phyloP scores from a whole-genome alignment of 2,113 vertebrate genomes.

The Bombycilla garrulus region DNA sequence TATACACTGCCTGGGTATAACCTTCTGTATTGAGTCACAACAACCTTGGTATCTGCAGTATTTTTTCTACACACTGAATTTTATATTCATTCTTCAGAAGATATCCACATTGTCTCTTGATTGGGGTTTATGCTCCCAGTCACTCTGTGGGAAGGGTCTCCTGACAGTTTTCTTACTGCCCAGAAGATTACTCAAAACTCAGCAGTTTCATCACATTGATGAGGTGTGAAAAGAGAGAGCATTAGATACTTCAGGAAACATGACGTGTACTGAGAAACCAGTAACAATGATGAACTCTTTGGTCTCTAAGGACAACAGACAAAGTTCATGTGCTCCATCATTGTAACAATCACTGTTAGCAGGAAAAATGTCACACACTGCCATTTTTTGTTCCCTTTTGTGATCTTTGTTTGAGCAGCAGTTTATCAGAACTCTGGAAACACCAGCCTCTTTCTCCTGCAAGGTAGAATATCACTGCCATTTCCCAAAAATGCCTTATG shows the following conservation, averaged over 20 bases:
- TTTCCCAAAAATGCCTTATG: neutral
- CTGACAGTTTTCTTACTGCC: neutral
- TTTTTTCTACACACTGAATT: neutral
- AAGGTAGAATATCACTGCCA: neutral
- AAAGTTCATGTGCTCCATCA: neutral
- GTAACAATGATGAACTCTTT: neutral
- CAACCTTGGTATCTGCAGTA: neutral
- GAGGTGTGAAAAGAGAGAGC: neutral
- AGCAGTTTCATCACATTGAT: neutral
- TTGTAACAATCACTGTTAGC: neutral
- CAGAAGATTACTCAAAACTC: neutral
- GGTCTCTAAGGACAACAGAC: neutral
- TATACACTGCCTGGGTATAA: neutral
- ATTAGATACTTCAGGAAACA: neutral
- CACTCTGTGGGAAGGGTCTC: neutral
- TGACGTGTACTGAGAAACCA: neutral
- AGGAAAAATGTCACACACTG: neutral
- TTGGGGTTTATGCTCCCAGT: neutral
- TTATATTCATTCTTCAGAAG: neutral
- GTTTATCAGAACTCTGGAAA: constrained; percentile 11
- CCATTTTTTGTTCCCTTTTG: neutral
- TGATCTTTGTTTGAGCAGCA: neutral
- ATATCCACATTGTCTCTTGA: neutral
- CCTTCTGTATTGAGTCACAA: neutral
- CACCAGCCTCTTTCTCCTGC: neutral